These are phyloP conservation scores for Nomada flava DNA, from an alignment of 2,888 invertebrate genomes.

Conservation along the genomic window DNA sequence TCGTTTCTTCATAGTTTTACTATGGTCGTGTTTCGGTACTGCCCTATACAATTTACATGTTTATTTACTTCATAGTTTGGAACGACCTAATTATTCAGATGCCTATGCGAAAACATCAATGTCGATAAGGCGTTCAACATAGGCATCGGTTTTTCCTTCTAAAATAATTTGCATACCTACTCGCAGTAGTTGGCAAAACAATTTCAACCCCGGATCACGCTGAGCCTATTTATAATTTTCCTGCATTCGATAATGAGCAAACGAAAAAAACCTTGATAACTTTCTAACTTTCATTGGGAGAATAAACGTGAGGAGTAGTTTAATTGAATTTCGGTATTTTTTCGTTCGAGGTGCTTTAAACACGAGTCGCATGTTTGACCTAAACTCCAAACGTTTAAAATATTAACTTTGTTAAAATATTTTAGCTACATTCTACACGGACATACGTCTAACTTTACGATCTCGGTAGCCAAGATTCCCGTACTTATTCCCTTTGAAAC, in stretches of 20 bases:
- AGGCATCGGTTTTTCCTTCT: neutral
- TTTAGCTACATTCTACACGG: neutral
- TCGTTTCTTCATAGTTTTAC: too few species aligned
- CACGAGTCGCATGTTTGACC: conserved; percentile 7
- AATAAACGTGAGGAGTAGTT: neutral
- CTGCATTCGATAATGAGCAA: neutral
- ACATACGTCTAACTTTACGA: conserved; percentile 10
- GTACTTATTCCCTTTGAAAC: conserved; percentile 20
- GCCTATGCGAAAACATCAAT: neutral
- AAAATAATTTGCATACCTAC: neutral
- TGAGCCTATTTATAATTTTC: neutral
- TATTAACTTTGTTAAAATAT: conserved; percentile 9
- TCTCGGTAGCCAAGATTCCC: neutral
- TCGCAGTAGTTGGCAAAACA: neutral
- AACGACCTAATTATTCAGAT: neutral
- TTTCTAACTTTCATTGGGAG: neutral
- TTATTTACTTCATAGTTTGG: neutral
- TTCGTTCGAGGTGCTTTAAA: neutral
- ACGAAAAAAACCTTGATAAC: neutral
- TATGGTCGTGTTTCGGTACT: neutral
- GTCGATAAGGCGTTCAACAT: neutral
- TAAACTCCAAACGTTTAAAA: conserved; percentile 26
- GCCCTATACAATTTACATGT: neutral
- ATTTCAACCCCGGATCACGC: neutral
- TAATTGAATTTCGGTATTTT: conserved; percentile 27